Conservation (phyloP, 2,888 invertebrate genomes). For the Gymnocheta viridis region DNA sequence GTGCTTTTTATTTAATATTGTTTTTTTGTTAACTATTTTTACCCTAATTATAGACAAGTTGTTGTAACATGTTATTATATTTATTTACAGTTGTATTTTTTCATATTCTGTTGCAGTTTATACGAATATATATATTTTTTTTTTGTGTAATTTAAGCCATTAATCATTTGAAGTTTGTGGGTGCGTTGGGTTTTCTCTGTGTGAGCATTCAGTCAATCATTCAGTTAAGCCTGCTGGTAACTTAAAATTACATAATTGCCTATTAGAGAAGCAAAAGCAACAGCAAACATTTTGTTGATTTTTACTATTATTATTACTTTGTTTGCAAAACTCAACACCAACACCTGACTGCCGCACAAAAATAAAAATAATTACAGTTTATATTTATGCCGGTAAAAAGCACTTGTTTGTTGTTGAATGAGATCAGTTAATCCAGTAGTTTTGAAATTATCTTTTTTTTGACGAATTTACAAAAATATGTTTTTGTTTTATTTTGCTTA, state of each 20-base stretch:
- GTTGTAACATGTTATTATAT: constrained; percentile 14
- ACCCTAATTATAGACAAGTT: constrained; percentile 59
- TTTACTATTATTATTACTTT: constrained; percentile 19
- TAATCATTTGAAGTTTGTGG: constrained; percentile 48
- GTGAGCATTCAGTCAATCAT: constrained; percentile 35
- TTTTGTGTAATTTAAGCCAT: constrained; percentile 60
- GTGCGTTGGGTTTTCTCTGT: constrained; percentile 22
- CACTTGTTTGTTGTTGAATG: constrained; percentile 45
- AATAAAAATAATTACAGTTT: constrained; percentile 48
- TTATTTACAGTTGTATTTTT: constrained; percentile 13
- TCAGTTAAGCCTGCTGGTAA: constrained; percentile 46
- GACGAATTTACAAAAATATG: too few species aligned
- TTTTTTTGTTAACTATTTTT: constrained; percentile 39
- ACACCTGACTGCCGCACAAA: constrained; percentile 22
- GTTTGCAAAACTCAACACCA: constrained; percentile 10
- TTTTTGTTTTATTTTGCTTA: too few species aligned
- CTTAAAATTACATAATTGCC: constrained; percentile 66
- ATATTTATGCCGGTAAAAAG: constrained; percentile 48
- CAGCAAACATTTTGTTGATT: constrained; percentile 4
- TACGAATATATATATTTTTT: neutral
- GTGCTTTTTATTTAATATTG: constrained; percentile 9
- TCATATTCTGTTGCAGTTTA: constrained; percentile 2
- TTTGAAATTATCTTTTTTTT: neutral
- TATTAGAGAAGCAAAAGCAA: constrained; percentile 16
- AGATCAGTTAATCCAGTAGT: constrained; percentile 10